Evolutionary conservation across 2,888 invertebrate genomes (phyloP).

Genomic region (Leptinotarsa tumamoca): DNA sequence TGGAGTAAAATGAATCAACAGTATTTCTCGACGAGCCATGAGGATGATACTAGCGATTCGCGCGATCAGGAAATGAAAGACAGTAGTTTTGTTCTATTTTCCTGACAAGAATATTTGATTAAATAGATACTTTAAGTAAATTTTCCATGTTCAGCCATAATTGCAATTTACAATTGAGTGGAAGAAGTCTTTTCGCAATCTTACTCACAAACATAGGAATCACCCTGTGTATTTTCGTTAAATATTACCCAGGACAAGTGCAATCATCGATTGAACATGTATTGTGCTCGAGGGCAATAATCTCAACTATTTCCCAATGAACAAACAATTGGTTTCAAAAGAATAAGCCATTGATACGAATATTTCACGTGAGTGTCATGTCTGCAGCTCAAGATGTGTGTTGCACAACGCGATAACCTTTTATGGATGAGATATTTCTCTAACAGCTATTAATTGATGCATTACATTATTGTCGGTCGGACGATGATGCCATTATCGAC

Average conservation of each 20-base stretch:
- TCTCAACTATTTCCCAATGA: constrained; percentile 31
- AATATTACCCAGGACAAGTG: background rate
- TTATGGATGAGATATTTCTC: constrained; percentile 31
- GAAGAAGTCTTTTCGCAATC: no score
- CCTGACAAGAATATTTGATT: no score
- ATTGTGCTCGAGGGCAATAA: constrained; percentile 23
- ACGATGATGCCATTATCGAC: constrained; percentile 10
- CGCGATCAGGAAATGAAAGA: no score
- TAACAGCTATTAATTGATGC: constrained; percentile 24
- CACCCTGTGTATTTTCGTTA: no score
- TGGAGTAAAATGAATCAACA: no score
- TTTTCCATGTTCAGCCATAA: no score
- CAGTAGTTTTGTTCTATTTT: no score
- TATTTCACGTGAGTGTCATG: constrained; percentile 32
- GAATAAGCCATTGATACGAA: constrained; percentile 29
- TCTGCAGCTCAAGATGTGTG: constrained; percentile 23
- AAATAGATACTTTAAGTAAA: no score
- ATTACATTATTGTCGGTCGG: background rate
- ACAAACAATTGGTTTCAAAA: constrained; percentile 26
- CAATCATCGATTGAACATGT: constrained; percentile 4
- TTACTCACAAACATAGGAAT: no score
- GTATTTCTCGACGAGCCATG: no score
- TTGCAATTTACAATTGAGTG: no score
- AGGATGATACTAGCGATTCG: no score
- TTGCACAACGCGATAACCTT: constrained; percentile 36